Evolutionary conservation across 2,113 vertebrate species (phyloP).

Genomic region (Crocuta crocuta): DNA sequence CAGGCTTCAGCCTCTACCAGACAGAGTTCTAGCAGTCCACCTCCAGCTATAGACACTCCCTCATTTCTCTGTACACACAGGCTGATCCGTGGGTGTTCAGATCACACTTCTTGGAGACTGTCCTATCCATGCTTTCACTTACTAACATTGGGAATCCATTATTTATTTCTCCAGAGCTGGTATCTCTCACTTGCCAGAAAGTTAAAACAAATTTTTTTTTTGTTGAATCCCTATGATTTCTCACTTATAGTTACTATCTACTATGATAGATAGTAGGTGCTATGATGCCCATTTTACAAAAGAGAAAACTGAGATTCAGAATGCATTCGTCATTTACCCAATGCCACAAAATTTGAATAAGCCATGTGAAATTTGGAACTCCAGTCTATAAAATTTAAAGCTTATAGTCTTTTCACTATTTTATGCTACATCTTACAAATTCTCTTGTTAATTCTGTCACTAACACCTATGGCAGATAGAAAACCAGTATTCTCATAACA

Average conservation of each 20-base stretch:
- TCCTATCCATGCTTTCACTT: background rate
- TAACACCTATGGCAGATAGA: background rate
- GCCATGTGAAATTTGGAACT: background rate
- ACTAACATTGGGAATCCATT: background rate
- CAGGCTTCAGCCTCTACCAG: background rate
- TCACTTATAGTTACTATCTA: background rate
- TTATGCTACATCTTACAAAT: background rate
- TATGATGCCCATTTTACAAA: background rate
- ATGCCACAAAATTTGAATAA: background rate
- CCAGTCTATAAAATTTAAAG: background rate
- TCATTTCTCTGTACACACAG: background rate
- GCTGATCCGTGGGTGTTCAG: background rate
- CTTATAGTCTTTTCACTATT: background rate
- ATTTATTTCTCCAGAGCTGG: constrained; percentile 25
- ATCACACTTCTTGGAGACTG: background rate
- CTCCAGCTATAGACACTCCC: background rate
- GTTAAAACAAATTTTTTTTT: background rate
- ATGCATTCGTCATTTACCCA: background rate
- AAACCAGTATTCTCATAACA: background rate
- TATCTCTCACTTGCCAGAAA: background rate
- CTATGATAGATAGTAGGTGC: background rate
- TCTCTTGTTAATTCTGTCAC: background rate
- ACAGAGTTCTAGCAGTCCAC: background rate
- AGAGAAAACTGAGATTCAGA: background rate
- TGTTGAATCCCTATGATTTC: background rate